Percentiles rank a stretch among this genome's conserved stretches.
Conservation (phyloP, 2,888 invertebrate species). For the Cistogaster globosa region DNA sequence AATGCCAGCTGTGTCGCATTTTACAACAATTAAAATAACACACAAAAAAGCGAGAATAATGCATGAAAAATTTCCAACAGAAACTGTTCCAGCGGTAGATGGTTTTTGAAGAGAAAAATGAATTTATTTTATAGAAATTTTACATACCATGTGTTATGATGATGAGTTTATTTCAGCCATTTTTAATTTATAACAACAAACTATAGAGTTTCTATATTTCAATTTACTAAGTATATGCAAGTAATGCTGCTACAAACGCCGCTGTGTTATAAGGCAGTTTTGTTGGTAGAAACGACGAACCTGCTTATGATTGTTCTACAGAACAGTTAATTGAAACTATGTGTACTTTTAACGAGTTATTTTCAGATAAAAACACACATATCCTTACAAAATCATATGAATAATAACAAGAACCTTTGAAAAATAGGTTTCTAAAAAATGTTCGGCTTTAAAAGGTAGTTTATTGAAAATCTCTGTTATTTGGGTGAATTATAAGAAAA, state of each 20-base stretch:
- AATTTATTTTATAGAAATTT: neutral
- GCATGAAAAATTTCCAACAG: neutral
- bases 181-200: constrained; percentile 45
- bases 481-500: too few relatives aligned
- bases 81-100: constrained; percentile 24
- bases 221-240: neutral
- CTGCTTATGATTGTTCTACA: too few relatives aligned
- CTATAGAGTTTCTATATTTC: constrained; percentile 9
- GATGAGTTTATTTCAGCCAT: constrained; percentile 43
- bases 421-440: too few relatives aligned
- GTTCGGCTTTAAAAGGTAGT: too few relatives aligned
- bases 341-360: too few relatives aligned
- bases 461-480: too few relatives aligned
- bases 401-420: too few relatives aligned
- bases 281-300: too few relatives aligned
- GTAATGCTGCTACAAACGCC: constrained; percentile 2
- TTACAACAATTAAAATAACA: constrained; percentile 64
- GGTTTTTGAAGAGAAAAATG: constrained; percentile 17
- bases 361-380: too few relatives aligned
- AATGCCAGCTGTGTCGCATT: constrained; percentile 67
- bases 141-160: constrained; percentile 57
- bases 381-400: too few relatives aligned
- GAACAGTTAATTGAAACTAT: too few relatives aligned
- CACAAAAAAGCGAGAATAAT: constrained; percentile 23
- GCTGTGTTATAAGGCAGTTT: neutral